Percentiles rank a stretch among this genome's conserved stretches.
phyloP scores from a whole-genome alignment of 2,113 vertebrate genomes.

The Polypterus bichir region DNA sequence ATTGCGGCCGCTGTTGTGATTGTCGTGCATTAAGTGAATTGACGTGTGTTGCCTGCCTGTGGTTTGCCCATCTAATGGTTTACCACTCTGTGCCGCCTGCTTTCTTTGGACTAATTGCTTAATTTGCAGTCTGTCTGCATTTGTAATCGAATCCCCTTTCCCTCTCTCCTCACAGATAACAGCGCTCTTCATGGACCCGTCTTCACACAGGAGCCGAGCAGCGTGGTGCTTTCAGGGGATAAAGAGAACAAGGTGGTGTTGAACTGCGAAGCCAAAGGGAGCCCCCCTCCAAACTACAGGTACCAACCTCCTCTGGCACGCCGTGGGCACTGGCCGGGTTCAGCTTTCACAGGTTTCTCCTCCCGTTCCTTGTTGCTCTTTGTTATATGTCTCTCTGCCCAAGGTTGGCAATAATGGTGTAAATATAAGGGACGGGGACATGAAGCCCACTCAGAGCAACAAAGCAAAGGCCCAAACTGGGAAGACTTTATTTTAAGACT shows the following conservation, averaged over 20 bases:
- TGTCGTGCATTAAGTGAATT: slow-evolving; percentile 26
- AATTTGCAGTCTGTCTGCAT: slow-evolving; percentile 25
- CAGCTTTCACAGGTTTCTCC: no score
- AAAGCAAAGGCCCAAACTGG: no score
- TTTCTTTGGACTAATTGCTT: slow-evolving; percentile 30
- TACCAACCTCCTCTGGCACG: slow-evolving; percentile 25
- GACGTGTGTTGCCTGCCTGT: slow-evolving; percentile 40
- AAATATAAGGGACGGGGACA: no score
- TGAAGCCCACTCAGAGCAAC: no score
- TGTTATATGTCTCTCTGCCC: no score
- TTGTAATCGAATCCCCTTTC: slow-evolving; percentile 16
- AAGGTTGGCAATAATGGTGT: no score
- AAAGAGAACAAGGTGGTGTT: slow-evolving; percentile 81
- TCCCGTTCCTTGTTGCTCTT: no score
- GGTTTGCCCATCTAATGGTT: slow-evolving; percentile 30
- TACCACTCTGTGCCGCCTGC: slow-evolving; percentile 18
- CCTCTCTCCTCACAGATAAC: slow-evolving; percentile 51
- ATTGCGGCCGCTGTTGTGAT: no score
- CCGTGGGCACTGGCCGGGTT: no score
- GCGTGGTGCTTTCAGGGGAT: slow-evolving; percentile 77
- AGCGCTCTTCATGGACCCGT: slow-evolving; percentile 61
- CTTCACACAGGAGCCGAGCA: slow-evolving; percentile 82
- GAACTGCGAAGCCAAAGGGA: slow-evolving; percentile 80
- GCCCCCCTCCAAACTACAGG: slow-evolving; percentile 70
- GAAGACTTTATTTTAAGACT: no score